These are phyloP conservation scores for Pegoplata infirma DNA, from an alignment of 2,888 invertebrate genomes.

Conservation along the genomic window DNA sequence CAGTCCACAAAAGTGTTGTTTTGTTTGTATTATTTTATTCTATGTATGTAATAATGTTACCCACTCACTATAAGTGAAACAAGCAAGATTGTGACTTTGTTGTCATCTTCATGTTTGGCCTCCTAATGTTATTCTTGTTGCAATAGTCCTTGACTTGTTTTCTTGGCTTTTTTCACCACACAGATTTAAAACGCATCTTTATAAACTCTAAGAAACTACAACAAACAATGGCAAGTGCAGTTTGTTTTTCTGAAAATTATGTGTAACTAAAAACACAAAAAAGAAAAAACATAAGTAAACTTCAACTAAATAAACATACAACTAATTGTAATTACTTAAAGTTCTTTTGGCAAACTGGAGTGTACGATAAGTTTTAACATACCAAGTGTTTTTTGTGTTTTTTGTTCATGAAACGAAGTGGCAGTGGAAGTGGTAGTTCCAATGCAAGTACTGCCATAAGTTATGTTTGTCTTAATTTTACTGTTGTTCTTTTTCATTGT, in stretches of 20 bases:
- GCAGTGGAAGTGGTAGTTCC: background rate
- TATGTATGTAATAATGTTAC: background rate
- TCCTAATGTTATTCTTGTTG: slow-evolving; percentile 43
- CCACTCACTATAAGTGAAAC: background rate
- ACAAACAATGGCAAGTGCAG: slow-evolving; percentile 27
- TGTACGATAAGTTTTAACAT: slow-evolving; percentile 34
- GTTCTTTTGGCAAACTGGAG: slow-evolving; percentile 33
- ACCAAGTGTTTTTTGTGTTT: no score
- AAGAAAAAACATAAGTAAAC: slow-evolving; percentile 46
- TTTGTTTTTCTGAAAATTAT: slow-evolving; percentile 40
- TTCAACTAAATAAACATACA: slow-evolving; percentile 42
- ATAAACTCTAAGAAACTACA: slow-evolving; percentile 11
- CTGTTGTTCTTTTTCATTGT: slow-evolving; percentile 49
- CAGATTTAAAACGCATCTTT: slow-evolving; percentile 57
- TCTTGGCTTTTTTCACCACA: slow-evolving; percentile 7
- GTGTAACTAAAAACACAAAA: slow-evolving; percentile 29
- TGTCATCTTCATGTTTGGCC: slow-evolving; percentile 53
- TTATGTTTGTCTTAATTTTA: slow-evolving; percentile 56
- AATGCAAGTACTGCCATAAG: background rate
- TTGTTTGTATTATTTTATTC: background rate
- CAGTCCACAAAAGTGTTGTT: background rate
- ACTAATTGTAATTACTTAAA: slow-evolving; percentile 62
- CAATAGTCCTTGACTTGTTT: slow-evolving; percentile 27
- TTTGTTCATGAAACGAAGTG: background rate
- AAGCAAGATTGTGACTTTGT: slow-evolving; percentile 48